Evolutionary conservation across 2,888 invertebrate genomes (phyloP).

Genomic region (Sericinus montela): DNA sequence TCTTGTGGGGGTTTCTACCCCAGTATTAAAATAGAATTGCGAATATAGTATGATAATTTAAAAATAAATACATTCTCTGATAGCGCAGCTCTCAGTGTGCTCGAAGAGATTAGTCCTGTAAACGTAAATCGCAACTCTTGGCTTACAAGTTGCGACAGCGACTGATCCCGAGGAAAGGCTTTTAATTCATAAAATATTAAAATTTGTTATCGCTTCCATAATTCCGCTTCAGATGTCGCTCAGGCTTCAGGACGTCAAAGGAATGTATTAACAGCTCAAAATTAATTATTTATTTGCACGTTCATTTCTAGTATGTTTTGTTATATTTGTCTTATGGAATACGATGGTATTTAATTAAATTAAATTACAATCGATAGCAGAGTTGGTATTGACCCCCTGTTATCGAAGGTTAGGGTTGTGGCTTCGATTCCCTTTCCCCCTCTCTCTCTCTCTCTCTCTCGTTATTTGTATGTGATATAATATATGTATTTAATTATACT

Average conservation of each 20-base stretch:
- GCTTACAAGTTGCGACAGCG: constrained; percentile 1
- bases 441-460: too few relatives aligned
- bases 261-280: neutral
- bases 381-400: too few relatives aligned
- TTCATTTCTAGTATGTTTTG: neutral
- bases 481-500: too few relatives aligned
- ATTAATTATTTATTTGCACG: constrained; percentile 5
- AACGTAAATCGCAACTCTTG: neutral
- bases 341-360: too few relatives aligned
- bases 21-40: too few relatives aligned
- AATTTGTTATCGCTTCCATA: constrained; percentile 3
- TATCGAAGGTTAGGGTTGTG: too few relatives aligned
- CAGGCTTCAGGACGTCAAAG: neutral
- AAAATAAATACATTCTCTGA: neutral
- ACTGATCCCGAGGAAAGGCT: constrained; percentile 6
- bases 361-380: too few relatives aligned
- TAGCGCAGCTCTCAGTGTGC: constrained; percentile 8
- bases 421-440: too few relatives aligned
- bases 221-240: neutral
- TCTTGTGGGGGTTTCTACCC: too few relatives aligned
- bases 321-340: too few relatives aligned
- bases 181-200: constrained; percentile 15
- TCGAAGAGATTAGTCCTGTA: neutral
- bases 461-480: too few relatives aligned
- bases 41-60: too few relatives aligned